phyloP scores from a whole-genome alignment of 1,140 invertebrate species.

The Formica exsecta region DNA sequence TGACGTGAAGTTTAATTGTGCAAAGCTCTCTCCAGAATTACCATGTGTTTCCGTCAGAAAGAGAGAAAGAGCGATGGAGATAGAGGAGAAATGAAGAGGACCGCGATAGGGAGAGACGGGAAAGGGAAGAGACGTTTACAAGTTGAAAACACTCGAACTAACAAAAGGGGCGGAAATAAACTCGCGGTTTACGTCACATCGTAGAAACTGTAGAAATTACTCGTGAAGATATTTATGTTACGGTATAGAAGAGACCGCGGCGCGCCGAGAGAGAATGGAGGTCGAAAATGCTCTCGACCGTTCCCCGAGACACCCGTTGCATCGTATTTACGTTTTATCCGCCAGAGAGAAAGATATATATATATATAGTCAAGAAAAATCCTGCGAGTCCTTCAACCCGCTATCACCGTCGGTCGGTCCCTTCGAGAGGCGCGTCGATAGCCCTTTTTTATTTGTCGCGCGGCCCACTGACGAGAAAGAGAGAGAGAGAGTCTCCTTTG shows the following conservation, averaged over 20 bases:
- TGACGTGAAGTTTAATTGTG: constrained; percentile 71
- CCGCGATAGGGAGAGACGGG: not conserved
- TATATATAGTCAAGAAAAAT: constrained; percentile 31
- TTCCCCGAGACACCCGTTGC: not conserved
- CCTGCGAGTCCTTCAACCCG: constrained; percentile 2
- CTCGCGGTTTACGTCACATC: constrained; percentile 40
- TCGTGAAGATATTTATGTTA: constrained; percentile 57
- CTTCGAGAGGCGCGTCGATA: constrained; percentile 22
- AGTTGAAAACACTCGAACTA: constrained; percentile 50
- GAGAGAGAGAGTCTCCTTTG: constrained; percentile 64
- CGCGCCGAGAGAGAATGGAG: constrained; percentile 11
- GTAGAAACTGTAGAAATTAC: constrained; percentile 49
- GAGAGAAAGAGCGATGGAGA: constrained; percentile 11
- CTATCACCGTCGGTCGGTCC: not conserved
- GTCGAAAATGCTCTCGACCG: constrained; percentile 31
- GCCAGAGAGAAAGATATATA: not conserved
- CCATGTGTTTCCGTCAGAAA: constrained; percentile 65
- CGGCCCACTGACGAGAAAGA: constrained; percentile 27
- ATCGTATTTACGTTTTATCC: constrained; percentile 63
- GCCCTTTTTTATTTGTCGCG: constrained; percentile 59
- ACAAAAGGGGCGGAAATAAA: constrained; percentile 51
- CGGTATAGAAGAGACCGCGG: constrained; percentile 10
- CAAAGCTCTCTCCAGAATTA: constrained; percentile 60
- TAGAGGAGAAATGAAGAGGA: constrained; percentile 8
- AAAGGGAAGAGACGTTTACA: constrained; percentile 21